phyloP scores from a whole-genome alignment of 2,888 invertebrate genomes.

The Sesia bembeciformis region DNA sequence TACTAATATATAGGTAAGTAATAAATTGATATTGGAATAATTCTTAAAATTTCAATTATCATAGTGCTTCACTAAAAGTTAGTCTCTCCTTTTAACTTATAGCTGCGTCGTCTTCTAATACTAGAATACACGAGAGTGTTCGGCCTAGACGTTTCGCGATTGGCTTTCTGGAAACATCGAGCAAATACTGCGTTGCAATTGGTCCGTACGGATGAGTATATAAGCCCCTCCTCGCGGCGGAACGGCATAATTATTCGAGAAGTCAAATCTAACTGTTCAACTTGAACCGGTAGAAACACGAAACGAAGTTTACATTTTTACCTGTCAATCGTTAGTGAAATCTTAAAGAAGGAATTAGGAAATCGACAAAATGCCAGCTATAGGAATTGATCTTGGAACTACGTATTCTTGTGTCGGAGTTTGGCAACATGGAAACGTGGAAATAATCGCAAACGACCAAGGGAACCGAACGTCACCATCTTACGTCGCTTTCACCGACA shows the following conservation, averaged over 20 bases:
- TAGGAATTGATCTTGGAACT: conserved; percentile 73
- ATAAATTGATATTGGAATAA: too few relatives aligned
- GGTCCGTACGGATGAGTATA: background rate
- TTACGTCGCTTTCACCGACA: conserved; percentile 77
- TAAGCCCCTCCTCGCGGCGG: background rate
- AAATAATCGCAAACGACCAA: conserved; percentile 72
- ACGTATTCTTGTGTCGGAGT: conserved; percentile 73
- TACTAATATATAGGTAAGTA: too few relatives aligned
- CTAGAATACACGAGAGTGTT: too few relatives aligned
- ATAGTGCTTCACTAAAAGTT: too few relatives aligned
- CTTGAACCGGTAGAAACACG: background rate
- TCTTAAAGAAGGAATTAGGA: background rate
- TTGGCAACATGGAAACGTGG: conserved; percentile 79
- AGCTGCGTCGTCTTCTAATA: too few relatives aligned
- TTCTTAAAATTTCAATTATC: too few relatives aligned
- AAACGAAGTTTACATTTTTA: background rate
- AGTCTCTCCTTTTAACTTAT: too few relatives aligned
- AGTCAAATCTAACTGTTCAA: background rate
- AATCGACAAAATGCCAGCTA: conserved; percentile 54
- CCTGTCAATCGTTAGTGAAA: background rate
- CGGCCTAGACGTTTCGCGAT: background rate
- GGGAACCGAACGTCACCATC: conserved; percentile 77
- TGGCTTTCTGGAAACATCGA: background rate
- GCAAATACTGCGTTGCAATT: background rate
- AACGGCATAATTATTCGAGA: background rate